Percentiles rank a stretch among this genome's conserved stretches.
Conservation (phyloP, 2,888 invertebrate genomes). For the Parnassius mnemosyne region DNA sequence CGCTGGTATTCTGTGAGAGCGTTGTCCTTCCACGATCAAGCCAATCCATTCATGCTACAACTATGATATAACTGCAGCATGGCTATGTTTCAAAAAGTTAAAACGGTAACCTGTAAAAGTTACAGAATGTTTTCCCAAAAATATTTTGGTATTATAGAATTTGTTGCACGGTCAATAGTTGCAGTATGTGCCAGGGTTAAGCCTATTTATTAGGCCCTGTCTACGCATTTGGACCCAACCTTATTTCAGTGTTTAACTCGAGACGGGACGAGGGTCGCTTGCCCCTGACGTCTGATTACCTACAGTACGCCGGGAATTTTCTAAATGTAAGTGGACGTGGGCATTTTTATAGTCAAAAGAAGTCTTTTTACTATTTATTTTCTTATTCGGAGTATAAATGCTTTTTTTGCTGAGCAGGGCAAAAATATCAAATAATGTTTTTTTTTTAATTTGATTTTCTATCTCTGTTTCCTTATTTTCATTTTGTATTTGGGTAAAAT, state of each 20-base stretch:
- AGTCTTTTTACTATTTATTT: slow-evolving; percentile 12
- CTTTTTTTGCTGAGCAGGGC: background rate
- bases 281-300: slow-evolving; percentile 9
- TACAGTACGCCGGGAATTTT: background rate
- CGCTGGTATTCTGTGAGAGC: too few relatives aligned
- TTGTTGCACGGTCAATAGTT: background rate
- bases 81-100: too few relatives aligned
- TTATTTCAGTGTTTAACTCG: slow-evolving; percentile 14
- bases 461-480: too few relatives aligned
- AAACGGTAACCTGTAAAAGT: too few relatives aligned
- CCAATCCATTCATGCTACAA: too few relatives aligned
- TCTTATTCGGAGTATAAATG: slow-evolving; percentile 1
- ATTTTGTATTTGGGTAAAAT: too few relatives aligned
- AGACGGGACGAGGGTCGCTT: slow-evolving; percentile 11
- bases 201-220: slow-evolving; percentile 4
- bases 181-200: background rate
- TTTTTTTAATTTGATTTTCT: too few relatives aligned
- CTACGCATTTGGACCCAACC: slow-evolving; percentile 8
- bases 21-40: too few relatives aligned
- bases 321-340: slow-evolving; percentile 3
- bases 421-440: too few relatives aligned
- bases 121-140: too few relatives aligned
- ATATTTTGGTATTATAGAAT: too few relatives aligned
- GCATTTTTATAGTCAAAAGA: slow-evolving; percentile 5
- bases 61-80: too few relatives aligned